Evolutionary conservation across 2,797 vertebrate species (phyloP).

Genomic region (Poecilia picta): DNA sequence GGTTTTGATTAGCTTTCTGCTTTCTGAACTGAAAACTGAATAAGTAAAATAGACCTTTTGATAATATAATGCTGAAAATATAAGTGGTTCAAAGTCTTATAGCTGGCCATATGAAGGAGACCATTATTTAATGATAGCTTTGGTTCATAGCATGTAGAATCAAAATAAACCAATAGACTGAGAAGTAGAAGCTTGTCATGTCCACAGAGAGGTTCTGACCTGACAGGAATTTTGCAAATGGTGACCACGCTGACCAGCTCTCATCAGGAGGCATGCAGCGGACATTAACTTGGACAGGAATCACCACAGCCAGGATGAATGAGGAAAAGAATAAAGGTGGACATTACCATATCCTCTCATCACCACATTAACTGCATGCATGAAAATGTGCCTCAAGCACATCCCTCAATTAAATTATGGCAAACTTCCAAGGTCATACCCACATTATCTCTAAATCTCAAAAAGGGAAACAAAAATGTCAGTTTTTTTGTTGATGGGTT

Average conservation of each 20-base stretch:
- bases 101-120: not conserved
- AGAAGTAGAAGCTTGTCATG: not conserved
- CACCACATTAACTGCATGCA: constrained; percentile 63
- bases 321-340: constrained; percentile 57
- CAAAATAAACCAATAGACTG: not conserved
- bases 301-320: constrained; percentile 49
- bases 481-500: not conserved
- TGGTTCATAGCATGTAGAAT: not conserved
- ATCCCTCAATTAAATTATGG: constrained; percentile 54
- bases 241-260: constrained; percentile 23
- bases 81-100: not conserved
- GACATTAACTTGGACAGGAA: constrained; percentile 47
- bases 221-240: constrained; percentile 22
- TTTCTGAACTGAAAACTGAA: not conserved
- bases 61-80: not conserved
- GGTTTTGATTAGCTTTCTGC: not conserved
- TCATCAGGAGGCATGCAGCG: constrained; percentile 43
- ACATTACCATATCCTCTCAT: constrained; percentile 63
- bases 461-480: constrained; percentile 31
- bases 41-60: not conserved
- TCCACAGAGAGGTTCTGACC: constrained; percentile 20
- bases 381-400: constrained; percentile 44
- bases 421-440: constrained; percentile 49
- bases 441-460: constrained; percentile 29
- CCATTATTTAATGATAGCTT: not conserved